phyloP scores from a whole-genome alignment of 64 coral and sea anemone genomes.

The Astreopora myriophthalma region DNA sequence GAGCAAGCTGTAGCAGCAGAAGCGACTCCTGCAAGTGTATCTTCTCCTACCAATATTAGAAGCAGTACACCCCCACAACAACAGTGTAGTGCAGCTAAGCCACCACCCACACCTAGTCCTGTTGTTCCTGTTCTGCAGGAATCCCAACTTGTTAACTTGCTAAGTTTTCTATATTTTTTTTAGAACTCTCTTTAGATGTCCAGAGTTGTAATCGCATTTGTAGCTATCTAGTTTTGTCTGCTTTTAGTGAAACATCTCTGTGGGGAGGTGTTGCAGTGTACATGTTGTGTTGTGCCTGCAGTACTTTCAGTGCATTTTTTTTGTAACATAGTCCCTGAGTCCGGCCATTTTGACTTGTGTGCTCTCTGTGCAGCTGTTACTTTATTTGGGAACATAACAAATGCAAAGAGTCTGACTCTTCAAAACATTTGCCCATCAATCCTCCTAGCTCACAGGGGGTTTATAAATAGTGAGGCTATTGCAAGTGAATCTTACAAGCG shows the following conservation, averaged over 20 bases:
- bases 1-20: neutral
- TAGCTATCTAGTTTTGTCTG: neutral
- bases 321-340: no score
- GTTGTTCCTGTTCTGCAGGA: neutral
- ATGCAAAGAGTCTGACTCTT: conserved; percentile 1
- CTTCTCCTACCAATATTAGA: neutral
- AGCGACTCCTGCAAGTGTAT: neutral
- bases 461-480: conserved; percentile 2
- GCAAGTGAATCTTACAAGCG: neutral
- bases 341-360: no score
- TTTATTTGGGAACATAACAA: no score
- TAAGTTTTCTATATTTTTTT: neutral
- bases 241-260: neutral
- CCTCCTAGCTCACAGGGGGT: conserved; percentile 28
- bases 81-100: neutral
- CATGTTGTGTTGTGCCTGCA: no score
- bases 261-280: neutral
- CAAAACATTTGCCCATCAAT: neutral
- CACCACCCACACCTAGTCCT: neutral
- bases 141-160: neutral
- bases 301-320: no score
- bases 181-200: neutral
- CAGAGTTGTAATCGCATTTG: neutral
- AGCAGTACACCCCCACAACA: neutral
- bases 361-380: no score